Percentiles rank a stretch among this genome's conserved stretches.
Conservation (phyloP, 2,113 vertebrate genomes). For the Atractosteus spatula region DNA sequence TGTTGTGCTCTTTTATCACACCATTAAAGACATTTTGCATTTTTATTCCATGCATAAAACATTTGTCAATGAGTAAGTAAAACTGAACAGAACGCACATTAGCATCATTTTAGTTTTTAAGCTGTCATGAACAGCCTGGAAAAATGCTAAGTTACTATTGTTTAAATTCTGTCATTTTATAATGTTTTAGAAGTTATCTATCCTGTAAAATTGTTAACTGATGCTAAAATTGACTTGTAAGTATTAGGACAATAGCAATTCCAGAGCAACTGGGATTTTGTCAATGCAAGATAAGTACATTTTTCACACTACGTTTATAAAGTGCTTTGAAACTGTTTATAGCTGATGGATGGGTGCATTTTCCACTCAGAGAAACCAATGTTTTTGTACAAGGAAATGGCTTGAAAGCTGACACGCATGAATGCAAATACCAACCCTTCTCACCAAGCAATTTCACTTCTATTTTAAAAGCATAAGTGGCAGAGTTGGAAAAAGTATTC, state of each 20-base stretch:
- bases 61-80: constrained; percentile 82
- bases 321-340: constrained; percentile 86
- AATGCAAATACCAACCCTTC: constrained; percentile 86
- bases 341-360: constrained; percentile 85
- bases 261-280: constrained; percentile 83
- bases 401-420: constrained; percentile 84
- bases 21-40: constrained; percentile 86
- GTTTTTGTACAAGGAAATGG: constrained; percentile 81
- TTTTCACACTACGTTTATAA: constrained; percentile 82
- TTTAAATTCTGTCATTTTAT: constrained; percentile 90
- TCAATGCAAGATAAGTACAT: constrained; percentile 87
- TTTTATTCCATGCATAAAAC: constrained; percentile 77
- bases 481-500: constrained; percentile 86
- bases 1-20: constrained; percentile 80
- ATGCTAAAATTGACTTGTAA: constrained; percentile 87
- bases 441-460: constrained; percentile 85
- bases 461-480: constrained; percentile 86
- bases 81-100: constrained; percentile 82
- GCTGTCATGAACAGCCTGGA: constrained; percentile 83
- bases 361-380: constrained; percentile 83
- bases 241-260: constrained; percentile 92
- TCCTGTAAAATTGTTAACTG: constrained; percentile 88
- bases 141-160: constrained; percentile 84
- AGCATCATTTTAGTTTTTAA: constrained; percentile 88
- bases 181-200: constrained; percentile 87